Base-by-base conservation (phyloP, 2,113 vertebrate genomes). In the Acinonyx jubatus region DNA sequence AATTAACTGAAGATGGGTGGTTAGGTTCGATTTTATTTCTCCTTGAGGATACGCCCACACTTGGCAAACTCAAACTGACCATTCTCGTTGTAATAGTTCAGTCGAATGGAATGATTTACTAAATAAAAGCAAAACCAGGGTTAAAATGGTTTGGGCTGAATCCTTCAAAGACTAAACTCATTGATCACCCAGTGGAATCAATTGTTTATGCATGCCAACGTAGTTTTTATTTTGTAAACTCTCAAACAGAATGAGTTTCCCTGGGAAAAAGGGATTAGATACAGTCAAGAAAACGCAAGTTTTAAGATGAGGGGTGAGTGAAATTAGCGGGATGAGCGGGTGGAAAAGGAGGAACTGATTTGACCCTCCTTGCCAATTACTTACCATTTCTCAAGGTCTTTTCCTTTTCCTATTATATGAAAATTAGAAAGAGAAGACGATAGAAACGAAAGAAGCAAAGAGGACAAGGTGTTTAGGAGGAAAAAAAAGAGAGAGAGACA, bases 111-210 rank as follows among this genome's bases (percentile, higher is more conserved):
- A 55, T 36, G 11, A 85, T 63, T 96, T n/a, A 41, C n/a, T 68
- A 69, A 91, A 87, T n/a, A 71, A 94, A 96, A 86, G 21, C 33
- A 87, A 93, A 73, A 19, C 63, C 78, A 89, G 14, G 18, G 4
- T 79, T 92, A 29, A 57, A 90, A 89, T 21, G 5, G 4, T 91
- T 89, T 84, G 86, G 9, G 45, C 25, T 69, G 92, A 84, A 89
- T 87, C 68, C 45, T 52, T 95, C 65, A 76, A 90, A 96, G 55
- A 83, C 84, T 84, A 66, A 96, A 83, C 8, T 85, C 41, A 80
- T 61, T 29, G n/a, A 66, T 94, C 41, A 88, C 38, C 36, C 29
- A 94, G 33, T 41, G 48, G 61, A 89, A 89, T 52, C 33, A 41
- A 31, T 74, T 55, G 9, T 85, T 91, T 66, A 79, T 36, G 4